phyloP scores from a whole-genome alignment of 2,888 invertebrate species.

The Labia minor region DNA sequence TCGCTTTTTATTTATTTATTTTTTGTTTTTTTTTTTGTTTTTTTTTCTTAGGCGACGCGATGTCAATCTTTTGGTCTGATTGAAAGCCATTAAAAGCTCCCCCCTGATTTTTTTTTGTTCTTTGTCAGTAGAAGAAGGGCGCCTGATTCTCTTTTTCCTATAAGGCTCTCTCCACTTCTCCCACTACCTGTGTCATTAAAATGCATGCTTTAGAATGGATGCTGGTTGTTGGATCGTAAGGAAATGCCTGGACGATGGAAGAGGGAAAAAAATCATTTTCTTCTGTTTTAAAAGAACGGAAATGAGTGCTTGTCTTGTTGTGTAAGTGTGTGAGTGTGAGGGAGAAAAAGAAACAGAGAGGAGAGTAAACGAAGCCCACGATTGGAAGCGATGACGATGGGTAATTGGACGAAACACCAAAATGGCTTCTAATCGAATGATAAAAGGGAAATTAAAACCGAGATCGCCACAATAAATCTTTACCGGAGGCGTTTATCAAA shows the following conservation, averaged over 20 bases:
- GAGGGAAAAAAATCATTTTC: slow-evolving; percentile 3
- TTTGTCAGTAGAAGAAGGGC: not conserved
- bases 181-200: not conserved
- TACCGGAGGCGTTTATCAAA: not conserved
- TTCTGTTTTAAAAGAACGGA: slow-evolving; percentile 13
- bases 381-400: not conserved
- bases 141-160: not conserved
- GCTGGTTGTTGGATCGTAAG: not conserved
- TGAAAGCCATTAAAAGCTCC: slow-evolving; percentile 6
- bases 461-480: not conserved
- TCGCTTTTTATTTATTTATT: not conserved
- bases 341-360: too few species aligned
- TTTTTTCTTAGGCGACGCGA: not conserved
- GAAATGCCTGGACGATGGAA: slow-evolving; percentile 3
- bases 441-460: not conserved
- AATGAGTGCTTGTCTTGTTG: not conserved
- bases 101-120: not conserved
- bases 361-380: too few species aligned
- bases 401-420: slow-evolving; percentile 1
- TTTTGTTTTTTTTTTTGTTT: not conserved
- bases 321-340: too few species aligned
- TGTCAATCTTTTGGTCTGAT: slow-evolving; percentile 1
- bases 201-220: slow-evolving; percentile 4
- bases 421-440: slow-evolving; percentile 4
- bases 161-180: not conserved